A percentile compares a stretch with the other conserved stretches of the same genome.
Conservation (phyloP, 53 echinoderm and acorn worm genomes). For the Antedon mediterranea region DNA sequence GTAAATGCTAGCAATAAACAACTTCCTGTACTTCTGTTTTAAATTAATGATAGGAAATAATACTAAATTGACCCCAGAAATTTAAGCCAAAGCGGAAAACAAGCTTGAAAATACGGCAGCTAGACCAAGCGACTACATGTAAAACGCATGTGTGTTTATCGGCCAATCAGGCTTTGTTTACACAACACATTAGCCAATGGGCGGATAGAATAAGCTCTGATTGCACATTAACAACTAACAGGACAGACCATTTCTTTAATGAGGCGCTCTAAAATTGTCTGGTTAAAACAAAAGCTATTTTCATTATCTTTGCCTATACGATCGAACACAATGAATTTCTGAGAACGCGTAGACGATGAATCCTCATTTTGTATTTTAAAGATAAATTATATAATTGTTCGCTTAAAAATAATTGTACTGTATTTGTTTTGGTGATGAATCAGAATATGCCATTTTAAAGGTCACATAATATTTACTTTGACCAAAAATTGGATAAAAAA, state of each 20-base stretch:
- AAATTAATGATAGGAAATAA: slow-evolving; percentile 1
- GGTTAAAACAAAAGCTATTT: not conserved
- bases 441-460: too few species aligned
- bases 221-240: not conserved
- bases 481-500: too few species aligned
- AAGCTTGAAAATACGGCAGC: not conserved
- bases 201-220: not conserved
- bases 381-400: too few species aligned
- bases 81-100: not conserved
- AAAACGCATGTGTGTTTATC: not conserved
- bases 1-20: not conserved
- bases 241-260: not conserved
- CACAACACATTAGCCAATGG: not conserved
- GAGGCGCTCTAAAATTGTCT: not conserved
- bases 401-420: too few species aligned
- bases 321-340: not conserved
- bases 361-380: too few species aligned
- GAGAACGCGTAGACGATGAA: not conserved
- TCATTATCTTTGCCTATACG: not conserved
- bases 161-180: not conserved
- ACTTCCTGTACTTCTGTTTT: not conserved
- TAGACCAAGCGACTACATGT: not conserved
- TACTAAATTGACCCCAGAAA: slow-evolving; percentile 1
- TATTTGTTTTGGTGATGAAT: too few species aligned
- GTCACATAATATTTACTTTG: too few species aligned